Base-by-base conservation (phyloP, 2,888 invertebrate species). In the Oegoconia quadripuncta region DNA sequence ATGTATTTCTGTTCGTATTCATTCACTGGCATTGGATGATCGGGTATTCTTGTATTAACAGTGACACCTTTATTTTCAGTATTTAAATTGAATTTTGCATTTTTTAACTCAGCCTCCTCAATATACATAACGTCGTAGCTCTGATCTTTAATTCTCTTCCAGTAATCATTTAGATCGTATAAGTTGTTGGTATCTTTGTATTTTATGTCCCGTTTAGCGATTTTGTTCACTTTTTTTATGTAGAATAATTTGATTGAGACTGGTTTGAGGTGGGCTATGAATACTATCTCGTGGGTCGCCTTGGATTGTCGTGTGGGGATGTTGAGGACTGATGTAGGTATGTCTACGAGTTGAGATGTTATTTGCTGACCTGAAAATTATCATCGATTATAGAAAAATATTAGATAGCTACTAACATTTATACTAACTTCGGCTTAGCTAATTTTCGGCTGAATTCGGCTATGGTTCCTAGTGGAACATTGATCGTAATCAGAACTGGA, bases 281-380 rank as follows among this genome's bases (percentile, higher is more conserved):
- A 96, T 0, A 95, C 80, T 0, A 96, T 66, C 55, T 96, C 95
- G 52, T 89, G 84, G 0, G 82, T 89, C 0, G 95, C 93, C 2
- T 51, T 63, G 1, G 93, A 93, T 0, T 59, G 37, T 22, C 96
- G 79, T 22, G 92, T 93, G 0, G 83, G 81, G 22, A 95, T 89
- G 0, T 74, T 64, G 18, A 62, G 45, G 0, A 95, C 82, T 0
- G 80, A 48, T 0, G 74, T 59, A 0, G 93, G 88, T 42, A 96
- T 82, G 0, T 92, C 90, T 0, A 93, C 78, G 1, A 92, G 46
- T 69, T 97, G 90, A 30, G 88, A 69, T 0, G 88, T 77, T 0
- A 96, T 70, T 65, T 88, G 84, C 34, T 67, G 66, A 2, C 90
- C 91, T 91, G 64, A 3, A 68, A 65, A n/a, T n/a, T n/a, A n/a